Evolutionary conservation across 1,140 invertebrate species (phyloP), one percentile per base, ranked within the genome.

Genomic region (Aradophagus sp.): DNA sequence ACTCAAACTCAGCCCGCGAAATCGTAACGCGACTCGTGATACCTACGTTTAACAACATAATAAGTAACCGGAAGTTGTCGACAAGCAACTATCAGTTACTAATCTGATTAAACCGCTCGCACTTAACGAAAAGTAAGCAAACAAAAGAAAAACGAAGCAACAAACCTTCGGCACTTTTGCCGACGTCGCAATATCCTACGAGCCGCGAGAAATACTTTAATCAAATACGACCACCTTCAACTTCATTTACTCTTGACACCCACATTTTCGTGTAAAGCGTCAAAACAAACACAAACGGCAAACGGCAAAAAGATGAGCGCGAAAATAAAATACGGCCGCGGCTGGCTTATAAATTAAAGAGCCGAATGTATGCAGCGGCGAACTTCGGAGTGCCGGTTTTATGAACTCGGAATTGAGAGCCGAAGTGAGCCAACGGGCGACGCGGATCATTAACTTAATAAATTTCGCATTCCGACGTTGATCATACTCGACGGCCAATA

Each of bases 361-460:
- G 34, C 29, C 47, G 39, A 58, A 67, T 58, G 32, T 58, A 50
- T 58, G 47, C 53, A 53, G 20, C 47, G 42, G 11, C 34, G 42
- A 61, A 45, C n/a, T 42, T 50, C 50, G 16, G 50, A 61, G 42
- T 56, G 20, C 34, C 42, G 42, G 39, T 61, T 32, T 68, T 68
- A 61, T 55, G 48, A 47, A 68, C 32, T 48, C 41, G 53, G 53
- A 68, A 45, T 68, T 52, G 17, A 47, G 45, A 47, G 41, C 26
- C 27, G 13, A 29, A 50, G 16, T 41, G 35, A 32, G 16, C 26
- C 50, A 34, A 47, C 48, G 12, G 41, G 23, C 29, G 36, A 68
- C 35, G 48, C 66, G 48, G 36, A 69, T 61, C 56, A 62, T 62
- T 56, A 69, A 69, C 52, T 70, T 58, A 50, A 70, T 58, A 70